These are phyloP conservation scores for Uromys caudimaculatus DNA, from an alignment of 2,797 vertebrate genomes.

Conservation along the genomic window DNA sequence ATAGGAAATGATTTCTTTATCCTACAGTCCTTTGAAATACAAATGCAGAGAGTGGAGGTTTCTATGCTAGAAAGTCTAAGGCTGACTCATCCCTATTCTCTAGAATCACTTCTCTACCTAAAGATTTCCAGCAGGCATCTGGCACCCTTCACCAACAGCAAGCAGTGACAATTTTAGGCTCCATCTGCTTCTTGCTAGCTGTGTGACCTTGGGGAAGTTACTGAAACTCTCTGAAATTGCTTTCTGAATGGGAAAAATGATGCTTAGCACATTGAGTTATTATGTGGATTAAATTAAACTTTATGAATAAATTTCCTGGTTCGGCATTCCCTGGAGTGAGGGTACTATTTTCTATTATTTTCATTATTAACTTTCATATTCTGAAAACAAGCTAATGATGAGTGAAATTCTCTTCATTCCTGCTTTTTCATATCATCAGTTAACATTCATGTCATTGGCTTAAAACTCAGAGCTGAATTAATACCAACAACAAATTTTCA, in stretches of 20 bases:
- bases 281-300: constrained; percentile 37
- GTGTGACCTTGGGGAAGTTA: constrained; percentile 71
- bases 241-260: constrained; percentile 35
- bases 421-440: constrained; percentile 11
- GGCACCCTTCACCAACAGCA: constrained; percentile 1
- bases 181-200: constrained; percentile 29
- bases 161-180: constrained; percentile 19
- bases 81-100: constrained; percentile 79
- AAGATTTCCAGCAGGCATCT: constrained; percentile 51
- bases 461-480: background rate
- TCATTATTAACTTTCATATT: constrained; percentile 2
- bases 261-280: background rate
- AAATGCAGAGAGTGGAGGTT: constrained; percentile 82
- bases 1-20: constrained; percentile 85
- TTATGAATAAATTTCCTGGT: background rate
- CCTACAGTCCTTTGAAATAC: constrained; percentile 84
- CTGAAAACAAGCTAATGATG: constrained; percentile 22
- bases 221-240: constrained; percentile 52
- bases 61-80: constrained; percentile 59
- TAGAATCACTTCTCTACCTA: constrained; percentile 49
- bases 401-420: background rate
- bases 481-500: background rate
- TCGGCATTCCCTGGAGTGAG: background rate
- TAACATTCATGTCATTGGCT: background rate
- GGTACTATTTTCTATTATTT: background rate